phyloP scores from a whole-genome alignment of 2,797 vertebrate genomes.

The Enoplosus armatus region DNA sequence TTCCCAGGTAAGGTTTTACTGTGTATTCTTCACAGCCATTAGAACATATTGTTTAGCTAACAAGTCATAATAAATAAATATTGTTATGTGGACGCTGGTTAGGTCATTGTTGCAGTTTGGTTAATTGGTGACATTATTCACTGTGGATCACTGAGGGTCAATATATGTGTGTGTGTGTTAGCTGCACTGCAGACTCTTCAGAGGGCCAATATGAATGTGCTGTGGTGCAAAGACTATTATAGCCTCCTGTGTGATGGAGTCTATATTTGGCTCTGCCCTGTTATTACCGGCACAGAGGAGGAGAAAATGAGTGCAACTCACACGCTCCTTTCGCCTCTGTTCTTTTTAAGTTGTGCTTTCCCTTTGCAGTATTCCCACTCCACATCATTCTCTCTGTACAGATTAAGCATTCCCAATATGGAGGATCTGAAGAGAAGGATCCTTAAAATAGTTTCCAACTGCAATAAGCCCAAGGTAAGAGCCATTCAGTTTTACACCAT shows the following conservation, averaged over 20 bases:
- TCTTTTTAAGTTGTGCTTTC: background rate
- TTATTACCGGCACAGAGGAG: conserved; percentile 49
- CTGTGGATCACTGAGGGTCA: background rate
- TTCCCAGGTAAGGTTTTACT: conserved; percentile 89
- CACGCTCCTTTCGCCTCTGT: conserved; percentile 1
- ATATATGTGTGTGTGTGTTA: conserved; percentile 1
- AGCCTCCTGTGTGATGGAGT: conserved; percentile 44
- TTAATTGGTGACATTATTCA: background rate
- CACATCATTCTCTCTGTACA: conserved; percentile 63
- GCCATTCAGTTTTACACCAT: background rate
- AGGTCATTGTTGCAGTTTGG: background rate
- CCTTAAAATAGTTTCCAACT: conserved; percentile 94
- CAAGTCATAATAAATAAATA: background rate
- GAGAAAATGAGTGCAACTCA: conserved; percentile 32
- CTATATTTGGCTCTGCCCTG: conserved; percentile 64
- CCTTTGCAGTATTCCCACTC: conserved; percentile 2
- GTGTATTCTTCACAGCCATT: background rate
- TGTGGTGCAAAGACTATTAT: conserved; percentile 48
- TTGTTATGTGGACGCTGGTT: background rate
- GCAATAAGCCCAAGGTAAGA: conserved; percentile 94
- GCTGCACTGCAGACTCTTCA: conserved; percentile 10
- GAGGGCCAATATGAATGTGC: conserved; percentile 27
- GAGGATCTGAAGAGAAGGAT: conserved; percentile 94
- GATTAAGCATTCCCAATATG: conserved; percentile 96
- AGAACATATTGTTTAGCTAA: background rate